A percentile compares a stretch with the other conserved stretches of the same genome.
Evolutionary conservation across 1,140 invertebrate species (phyloP).

Genomic region (Achatina immaculata): DNA sequence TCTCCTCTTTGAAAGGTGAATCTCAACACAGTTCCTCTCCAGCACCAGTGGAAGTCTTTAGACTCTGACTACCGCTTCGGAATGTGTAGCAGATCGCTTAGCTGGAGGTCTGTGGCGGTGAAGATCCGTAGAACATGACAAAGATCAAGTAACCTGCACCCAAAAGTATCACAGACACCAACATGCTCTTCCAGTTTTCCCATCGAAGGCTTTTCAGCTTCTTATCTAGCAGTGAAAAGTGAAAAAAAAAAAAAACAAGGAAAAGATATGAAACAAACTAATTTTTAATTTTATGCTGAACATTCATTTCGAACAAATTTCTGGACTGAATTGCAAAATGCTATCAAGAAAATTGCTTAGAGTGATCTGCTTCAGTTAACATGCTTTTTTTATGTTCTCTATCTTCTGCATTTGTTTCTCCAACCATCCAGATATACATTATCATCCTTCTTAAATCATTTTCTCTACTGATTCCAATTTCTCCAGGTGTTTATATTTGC

Average conservation of each 20-base stretch:
- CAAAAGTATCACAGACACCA: slow-evolving; percentile 8
- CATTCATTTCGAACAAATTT: not conserved
- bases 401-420: no score
- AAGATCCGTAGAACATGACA: not conserved
- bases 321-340: not conserved
- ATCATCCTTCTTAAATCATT: no score
- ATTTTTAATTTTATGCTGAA: not conserved
- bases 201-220: slow-evolving; percentile 10
- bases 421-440: no score
- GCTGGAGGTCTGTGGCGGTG: not conserved
- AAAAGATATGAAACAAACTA: not conserved
- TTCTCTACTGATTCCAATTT: no score
- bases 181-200: slow-evolving; percentile 20
- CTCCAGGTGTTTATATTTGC: no score
- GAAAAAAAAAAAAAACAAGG: not conserved
- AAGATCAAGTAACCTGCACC: not conserved
- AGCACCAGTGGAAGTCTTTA: no score
- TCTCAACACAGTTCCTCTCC: no score
- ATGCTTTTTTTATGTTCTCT: no score
- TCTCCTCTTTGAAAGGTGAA: no score
- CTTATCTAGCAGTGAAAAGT: not conserved
- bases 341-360: no score
- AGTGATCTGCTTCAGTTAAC: no score
- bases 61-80: no score
- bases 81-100: not conserved